Evolutionary conservation across 2,113 vertebrate species (phyloP).

Genomic region (Brachirus orientalis): DNA sequence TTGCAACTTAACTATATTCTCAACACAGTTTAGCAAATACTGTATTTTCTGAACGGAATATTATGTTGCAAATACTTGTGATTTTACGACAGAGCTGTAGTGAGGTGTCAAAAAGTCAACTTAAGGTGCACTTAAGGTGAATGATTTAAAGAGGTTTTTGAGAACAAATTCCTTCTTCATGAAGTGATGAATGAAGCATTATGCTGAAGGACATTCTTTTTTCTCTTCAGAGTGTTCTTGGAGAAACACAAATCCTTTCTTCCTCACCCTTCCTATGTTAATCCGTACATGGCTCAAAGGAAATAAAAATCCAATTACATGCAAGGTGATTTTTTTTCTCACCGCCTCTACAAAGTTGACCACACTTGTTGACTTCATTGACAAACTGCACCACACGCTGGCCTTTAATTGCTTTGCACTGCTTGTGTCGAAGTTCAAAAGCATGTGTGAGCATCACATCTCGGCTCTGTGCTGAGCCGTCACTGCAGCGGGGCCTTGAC

Average conservation of each 20-base stretch:
- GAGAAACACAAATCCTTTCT: neutral
- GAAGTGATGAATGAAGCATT: neutral
- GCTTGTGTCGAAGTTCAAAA: neutral
- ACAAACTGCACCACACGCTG: neutral
- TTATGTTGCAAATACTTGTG: no score
- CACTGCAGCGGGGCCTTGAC: neutral
- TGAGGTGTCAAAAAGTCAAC: neutral
- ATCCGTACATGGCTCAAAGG: neutral
- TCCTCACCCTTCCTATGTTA: neutral
- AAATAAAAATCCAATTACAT: neutral
- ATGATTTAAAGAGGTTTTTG: neutral
- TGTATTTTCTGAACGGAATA: no score
- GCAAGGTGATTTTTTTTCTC: neutral
- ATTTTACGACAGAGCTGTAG: no score
- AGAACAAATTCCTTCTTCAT: neutral
- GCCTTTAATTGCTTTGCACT: no score
- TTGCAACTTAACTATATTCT: no score
- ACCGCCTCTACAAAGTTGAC: neutral
- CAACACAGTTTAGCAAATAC: no score
- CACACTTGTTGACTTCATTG: neutral
- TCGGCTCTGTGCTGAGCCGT: neutral
- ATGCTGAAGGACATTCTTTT: conserved; percentile 5
- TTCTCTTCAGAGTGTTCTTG: neutral
- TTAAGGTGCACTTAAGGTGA: neutral
- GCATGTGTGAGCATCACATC: neutral